These are phyloP conservation scores for Tarsius wallacei DNA, from an alignment of 2,797 vertebrate species.

Conservation along the genomic window DNA sequence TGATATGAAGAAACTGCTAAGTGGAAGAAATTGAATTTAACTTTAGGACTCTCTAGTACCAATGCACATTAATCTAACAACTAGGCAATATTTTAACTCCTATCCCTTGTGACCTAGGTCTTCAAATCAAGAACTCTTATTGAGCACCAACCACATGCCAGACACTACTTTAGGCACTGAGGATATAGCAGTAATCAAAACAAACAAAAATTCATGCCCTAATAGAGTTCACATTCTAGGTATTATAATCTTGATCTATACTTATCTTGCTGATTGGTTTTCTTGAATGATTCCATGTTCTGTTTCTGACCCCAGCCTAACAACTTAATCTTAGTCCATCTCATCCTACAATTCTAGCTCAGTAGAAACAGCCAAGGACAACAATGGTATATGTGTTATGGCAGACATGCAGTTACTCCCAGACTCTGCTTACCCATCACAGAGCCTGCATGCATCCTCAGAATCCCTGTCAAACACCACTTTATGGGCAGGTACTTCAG, in stretches of 20 bases:
- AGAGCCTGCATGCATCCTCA: background rate
- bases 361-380: background rate
- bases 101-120: background rate
- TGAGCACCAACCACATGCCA: background rate
- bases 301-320: background rate
- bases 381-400: fast-evolving
- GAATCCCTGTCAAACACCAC: background rate
- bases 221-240: background rate
- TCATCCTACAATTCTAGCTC: background rate
- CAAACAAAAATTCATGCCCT: background rate
- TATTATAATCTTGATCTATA: background rate
- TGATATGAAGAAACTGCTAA: background rate
- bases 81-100: background rate
- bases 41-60: background rate
- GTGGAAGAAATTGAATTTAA: background rate
- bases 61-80: background rate
- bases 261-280: background rate
- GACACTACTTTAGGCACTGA: background rate
- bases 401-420: background rate
- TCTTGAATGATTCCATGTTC: background rate
- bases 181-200: background rate
- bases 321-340: background rate
- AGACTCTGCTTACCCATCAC: background rate
- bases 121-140: background rate
- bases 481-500: too few relatives aligned